phyloP scores from a whole-genome alignment of 2,797 vertebrate species.

The Sebastes miniatus region DNA sequence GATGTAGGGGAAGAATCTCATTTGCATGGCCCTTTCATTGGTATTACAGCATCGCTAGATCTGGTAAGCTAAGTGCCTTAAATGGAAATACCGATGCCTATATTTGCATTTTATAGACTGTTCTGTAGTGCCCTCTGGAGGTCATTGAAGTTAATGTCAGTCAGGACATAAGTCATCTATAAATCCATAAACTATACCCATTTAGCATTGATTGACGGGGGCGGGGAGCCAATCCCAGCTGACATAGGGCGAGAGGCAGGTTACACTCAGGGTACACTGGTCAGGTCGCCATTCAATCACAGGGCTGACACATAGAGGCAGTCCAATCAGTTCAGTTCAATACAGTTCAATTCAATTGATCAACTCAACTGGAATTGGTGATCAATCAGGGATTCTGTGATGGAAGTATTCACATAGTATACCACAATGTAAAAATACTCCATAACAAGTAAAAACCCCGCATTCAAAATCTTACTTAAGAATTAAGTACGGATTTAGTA shows the following conservation, averaged over 20 bases:
- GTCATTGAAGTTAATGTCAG: neutral
- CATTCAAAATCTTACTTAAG: too few relatives aligned
- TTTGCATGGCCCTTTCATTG: neutral
- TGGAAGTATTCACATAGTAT: neutral
- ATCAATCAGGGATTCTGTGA: neutral
- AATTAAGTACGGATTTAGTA: too few relatives aligned
- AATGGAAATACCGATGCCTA: neutral
- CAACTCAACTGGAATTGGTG: neutral
- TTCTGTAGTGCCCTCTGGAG: conserved; percentile 7
- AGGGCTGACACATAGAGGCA: neutral
- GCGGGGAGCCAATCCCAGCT: neutral
- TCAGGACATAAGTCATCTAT: neutral
- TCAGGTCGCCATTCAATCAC: neutral
- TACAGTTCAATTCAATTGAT: neutral
- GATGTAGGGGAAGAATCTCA: neutral
- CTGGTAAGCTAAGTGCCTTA: neutral
- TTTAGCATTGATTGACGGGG: neutral
- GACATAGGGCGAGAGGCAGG: neutral
- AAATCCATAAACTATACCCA: neutral
- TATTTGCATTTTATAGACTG: neutral
- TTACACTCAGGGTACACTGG: neutral
- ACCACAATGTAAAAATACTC: neutral
- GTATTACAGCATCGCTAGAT: neutral
- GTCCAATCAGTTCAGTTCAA: neutral
- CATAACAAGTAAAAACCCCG: neutral